Base-by-base conservation (phyloP, 2,888 invertebrate genomes). In the Papilio demoleus region DNA sequence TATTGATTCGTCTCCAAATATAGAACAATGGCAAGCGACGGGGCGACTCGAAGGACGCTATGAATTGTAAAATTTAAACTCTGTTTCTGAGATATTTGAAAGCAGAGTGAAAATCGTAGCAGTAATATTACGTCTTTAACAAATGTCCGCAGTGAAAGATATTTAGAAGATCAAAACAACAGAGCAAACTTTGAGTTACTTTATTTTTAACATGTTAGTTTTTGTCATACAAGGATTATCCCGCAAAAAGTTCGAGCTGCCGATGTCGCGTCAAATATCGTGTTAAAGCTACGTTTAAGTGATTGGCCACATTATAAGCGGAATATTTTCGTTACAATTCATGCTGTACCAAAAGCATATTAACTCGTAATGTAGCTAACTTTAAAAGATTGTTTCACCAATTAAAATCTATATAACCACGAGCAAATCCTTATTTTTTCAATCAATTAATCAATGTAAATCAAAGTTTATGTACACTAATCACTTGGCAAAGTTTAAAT, bases 1-100 rank as follows among this genome's bases (percentile, higher is more conserved):
- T 82, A 84, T 85, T 80, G 83, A 83, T 82, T 82, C 76, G 77
- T 77, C 78, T 82, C 76, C 76, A 77, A 74, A 77, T 72, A 76
- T 74, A 75, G 73, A 73, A 73, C 70, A 69, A 69, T 65, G 65
- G 40, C 19, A 53, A 59, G 50, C 63, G 65, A 60, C 60, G 47
- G 68, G 65, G 40, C 38, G 62, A 61, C 60, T 60, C 64, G 53
- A 69, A 62, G 67, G 68, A 65, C 67, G 60, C 31, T 58, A 42
- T 34, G 24, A 53, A 60, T 53, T 65, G 68, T 31, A 69, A 64
- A 50, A 53, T 69, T 65, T 60, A 69, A 65, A 53, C 40, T 64
- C 53, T 65, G 27, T 40, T 63, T 31, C 31, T 31, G n/a, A 31
- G 53, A 56, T 31, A 19, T 31, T 56, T 56, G 31, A 9, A n/a